Evolutionary conservation across 2,888 invertebrate genomes (phyloP), one percentile per base, ranked within the genome.

Genomic region (Salticus scenicus): DNA sequence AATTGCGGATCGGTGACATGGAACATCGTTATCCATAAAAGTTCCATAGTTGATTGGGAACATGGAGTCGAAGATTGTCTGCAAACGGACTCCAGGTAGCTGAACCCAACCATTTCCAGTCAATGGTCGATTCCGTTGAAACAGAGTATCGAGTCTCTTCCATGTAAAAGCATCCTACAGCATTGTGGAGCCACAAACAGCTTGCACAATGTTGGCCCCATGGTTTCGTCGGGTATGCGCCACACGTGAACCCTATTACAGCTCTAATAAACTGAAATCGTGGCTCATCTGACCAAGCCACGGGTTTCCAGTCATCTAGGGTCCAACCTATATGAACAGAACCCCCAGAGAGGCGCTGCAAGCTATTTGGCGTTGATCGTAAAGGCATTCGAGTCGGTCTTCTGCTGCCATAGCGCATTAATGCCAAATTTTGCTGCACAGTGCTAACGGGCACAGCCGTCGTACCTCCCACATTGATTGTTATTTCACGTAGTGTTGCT

Each of bases 401-500:
- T 4, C 7, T 10, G 20, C 63, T 57, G 28, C 63, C 74, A 20
- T 51, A 31, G 17, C 37, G 24, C 17, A 33, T 33, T n/a, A 51
- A 2, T 2, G 14, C 10, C 17, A 57, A 28, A n/a, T 42, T 30
- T 0, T 30, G 51, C 24, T 73, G 31, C 57, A 51, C 17, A 20
- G 73, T 73, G 31, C 31, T 4, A 24, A 14, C 30, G 24, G 47
- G 10, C 47, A 73, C 33, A 30, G 28, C 42, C 17, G 27, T 12
- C 24, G n/a, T 73, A 42, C n/a, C 2, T 12, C 51, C 51, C n/a
- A 0, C 24, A 33, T 73, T 73, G 27, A 57, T 14, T 14, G 57
- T 57, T 27, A 73, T 51, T 73, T 57, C 8, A 30, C 31, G 30
- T 33, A 57, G 42, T 73, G 73, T 37, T 37, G 20, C 27, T n/a